Conservation (phyloP, 2,888 invertebrate species). For the Meiosimyza decipiens region DNA sequence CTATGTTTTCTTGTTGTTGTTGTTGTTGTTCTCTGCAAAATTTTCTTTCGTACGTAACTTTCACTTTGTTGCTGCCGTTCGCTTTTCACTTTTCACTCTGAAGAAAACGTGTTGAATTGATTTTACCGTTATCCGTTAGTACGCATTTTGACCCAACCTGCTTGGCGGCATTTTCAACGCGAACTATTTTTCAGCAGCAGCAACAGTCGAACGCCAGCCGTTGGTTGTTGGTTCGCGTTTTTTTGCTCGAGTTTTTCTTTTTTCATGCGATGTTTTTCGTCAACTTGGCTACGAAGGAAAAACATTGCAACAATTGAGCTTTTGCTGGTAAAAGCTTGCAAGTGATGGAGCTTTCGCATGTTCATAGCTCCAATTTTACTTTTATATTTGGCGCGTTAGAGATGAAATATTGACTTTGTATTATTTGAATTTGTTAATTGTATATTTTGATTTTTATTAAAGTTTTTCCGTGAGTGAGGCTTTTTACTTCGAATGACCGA, state of each 20-base stretch:
- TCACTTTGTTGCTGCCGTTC: slow-evolving; percentile 1
- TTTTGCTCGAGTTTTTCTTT: slow-evolving; percentile 14
- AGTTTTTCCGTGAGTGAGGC: too few species aligned
- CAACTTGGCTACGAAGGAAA: slow-evolving; percentile 20
- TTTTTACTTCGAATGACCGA: too few species aligned
- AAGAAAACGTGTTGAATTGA: slow-evolving; percentile 4
- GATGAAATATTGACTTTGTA: too few species aligned
- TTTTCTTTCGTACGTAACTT: background rate
- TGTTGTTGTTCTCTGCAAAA: too few species aligned
- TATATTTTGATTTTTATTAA: too few species aligned
- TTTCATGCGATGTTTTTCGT: slow-evolving; percentile 14
- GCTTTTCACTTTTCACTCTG: slow-evolving; percentile 7
- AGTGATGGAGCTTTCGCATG: too few species aligned
- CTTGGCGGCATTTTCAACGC: slow-evolving; percentile 45
- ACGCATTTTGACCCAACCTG: slow-evolving; percentile 30
- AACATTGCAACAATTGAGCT: slow-evolving; percentile 20
- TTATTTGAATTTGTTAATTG: too few species aligned
- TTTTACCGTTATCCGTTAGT: slow-evolving; percentile 33
- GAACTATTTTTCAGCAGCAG: slow-evolving; percentile 38
- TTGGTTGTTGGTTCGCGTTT: background rate
- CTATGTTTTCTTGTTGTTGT: background rate
- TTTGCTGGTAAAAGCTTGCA: slow-evolving; percentile 1
- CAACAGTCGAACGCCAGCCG: background rate
- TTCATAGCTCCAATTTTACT: too few species aligned
- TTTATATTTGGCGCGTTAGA: too few species aligned